Evolutionary conservation across 2,888 invertebrate species (phyloP).

Genomic region (Ormyrus rosae): DNA sequence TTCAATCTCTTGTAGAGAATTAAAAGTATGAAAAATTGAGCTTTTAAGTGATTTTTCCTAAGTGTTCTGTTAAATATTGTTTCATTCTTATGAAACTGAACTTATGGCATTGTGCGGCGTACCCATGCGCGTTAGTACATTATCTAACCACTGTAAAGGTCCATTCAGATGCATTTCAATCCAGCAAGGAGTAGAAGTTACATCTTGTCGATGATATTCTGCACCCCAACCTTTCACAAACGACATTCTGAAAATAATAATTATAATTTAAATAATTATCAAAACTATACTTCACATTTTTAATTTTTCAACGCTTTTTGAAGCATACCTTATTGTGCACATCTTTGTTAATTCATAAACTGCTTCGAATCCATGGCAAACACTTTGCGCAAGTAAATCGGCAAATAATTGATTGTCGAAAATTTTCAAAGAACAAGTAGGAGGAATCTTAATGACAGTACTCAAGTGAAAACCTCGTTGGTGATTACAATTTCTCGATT

Average conservation of each 20-base stretch:
- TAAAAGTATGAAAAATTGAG: constrained; percentile 5
- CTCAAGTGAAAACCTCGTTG: constrained; percentile 99
- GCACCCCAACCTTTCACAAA: constrained; percentile 99
- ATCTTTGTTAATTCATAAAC: constrained; percentile 99
- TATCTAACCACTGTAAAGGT: constrained; percentile 98
- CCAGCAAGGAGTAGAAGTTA: constrained; percentile 99
- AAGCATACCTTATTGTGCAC: constrained; percentile 89
- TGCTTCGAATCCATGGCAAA: constrained; percentile 98
- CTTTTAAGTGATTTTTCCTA: constrained; percentile 20
- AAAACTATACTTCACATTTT: background rate
- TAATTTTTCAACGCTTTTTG: background rate
- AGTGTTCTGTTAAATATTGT: background rate
- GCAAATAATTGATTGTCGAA: constrained; percentile 99
- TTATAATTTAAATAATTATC: background rate
- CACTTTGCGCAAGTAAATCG: constrained; percentile 93
- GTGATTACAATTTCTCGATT: constrained; percentile 98
- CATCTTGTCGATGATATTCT: constrained; percentile 99
- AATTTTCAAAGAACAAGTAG: constrained; percentile 97
- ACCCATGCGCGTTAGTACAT: constrained; percentile 98
- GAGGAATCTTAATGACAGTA: constrained; percentile 99
- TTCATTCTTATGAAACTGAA: constrained; percentile 86
- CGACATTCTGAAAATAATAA: constrained; percentile 85
- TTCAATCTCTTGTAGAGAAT: background rate
- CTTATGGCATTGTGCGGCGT: constrained; percentile 98
- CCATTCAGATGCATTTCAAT: constrained; percentile 99